Percentiles rank a stretch among this genome's conserved stretches.
Evolutionary conservation across 2,888 invertebrate genomes (phyloP).

Genomic region (Pantelozetes paolii): DNA sequence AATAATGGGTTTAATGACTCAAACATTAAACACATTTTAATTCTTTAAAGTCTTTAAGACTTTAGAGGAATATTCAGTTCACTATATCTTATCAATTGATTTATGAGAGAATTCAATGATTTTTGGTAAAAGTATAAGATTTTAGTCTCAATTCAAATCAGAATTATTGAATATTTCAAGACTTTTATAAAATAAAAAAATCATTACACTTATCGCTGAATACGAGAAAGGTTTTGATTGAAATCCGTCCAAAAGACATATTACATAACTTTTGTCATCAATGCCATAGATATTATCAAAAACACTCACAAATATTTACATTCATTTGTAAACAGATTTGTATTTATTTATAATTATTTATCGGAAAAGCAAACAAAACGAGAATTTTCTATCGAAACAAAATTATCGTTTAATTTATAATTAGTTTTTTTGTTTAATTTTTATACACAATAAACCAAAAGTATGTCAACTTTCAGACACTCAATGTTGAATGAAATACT

Average conservation of each 20-base stretch:
- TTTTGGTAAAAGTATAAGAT: conserved; percentile 1
- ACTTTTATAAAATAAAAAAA: no score
- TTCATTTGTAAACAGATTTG: neutral
- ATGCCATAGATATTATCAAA: no score
- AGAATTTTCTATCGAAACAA: no score
- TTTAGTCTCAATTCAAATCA: no score
- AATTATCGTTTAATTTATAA: no score
- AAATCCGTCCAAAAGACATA: no score
- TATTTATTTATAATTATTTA: neutral
- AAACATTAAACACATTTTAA: neutral
- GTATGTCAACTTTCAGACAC: conserved; percentile 2
- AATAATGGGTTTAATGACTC: conserved; percentile 7
- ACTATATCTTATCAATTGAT: neutral
- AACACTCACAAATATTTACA: neutral
- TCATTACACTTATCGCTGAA: no score
- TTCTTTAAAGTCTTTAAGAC: neutral
- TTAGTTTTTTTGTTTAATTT: neutral
- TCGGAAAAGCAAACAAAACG: neutral
- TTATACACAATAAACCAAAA: neutral
- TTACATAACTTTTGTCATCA: no score
- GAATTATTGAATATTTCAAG: no score
- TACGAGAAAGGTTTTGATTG: no score
- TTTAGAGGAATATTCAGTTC: neutral
- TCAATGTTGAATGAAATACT: neutral
- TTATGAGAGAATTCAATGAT: neutral